A percentile compares a stretch with the other conserved stretches of the same genome.
Evolutionary conservation across 2,113 vertebrate genomes (phyloP).

Genomic region (Pampusana beccarii): DNA sequence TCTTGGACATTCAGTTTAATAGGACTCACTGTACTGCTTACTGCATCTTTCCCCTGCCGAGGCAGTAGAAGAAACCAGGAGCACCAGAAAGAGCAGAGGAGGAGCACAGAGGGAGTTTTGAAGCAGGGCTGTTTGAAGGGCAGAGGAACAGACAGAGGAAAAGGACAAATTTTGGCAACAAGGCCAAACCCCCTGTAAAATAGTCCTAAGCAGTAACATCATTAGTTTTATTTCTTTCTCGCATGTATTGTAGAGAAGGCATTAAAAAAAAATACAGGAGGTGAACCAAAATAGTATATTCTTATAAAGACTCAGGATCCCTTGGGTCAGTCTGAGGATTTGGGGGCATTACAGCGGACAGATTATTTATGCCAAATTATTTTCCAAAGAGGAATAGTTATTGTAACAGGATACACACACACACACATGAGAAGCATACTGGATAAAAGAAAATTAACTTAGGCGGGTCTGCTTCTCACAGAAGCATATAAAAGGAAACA

Average conservation of each 20-base stretch:
- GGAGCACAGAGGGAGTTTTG: not conserved
- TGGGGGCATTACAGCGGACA: not conserved
- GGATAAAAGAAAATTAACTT: not conserved
- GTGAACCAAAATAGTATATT: not conserved
- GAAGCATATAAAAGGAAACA: not conserved
- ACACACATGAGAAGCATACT: fast-evolving
- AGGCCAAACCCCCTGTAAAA: not conserved
- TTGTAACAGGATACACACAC: fast-evolving
- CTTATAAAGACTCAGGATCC: not conserved
- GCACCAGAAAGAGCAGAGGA: not conserved
- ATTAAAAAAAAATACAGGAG: not conserved
- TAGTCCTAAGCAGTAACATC: not conserved
- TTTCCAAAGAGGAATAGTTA: not conserved
- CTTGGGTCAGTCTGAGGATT: not conserved
- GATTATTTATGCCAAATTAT: not conserved
- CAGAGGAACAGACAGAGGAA: not conserved
- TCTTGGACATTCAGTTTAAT: not conserved
- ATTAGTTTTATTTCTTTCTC: not conserved
- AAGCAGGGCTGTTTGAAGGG: not conserved
- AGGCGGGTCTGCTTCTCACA: not conserved
- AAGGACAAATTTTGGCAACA: not conserved
- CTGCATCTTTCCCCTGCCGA: not conserved
- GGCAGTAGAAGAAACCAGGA: not conserved
- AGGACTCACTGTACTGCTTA: not conserved
- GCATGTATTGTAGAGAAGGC: not conserved